These are phyloP conservation scores for Nephotettix cincticeps DNA, from an alignment of 1,140 invertebrate species.

Conservation along the genomic window DNA sequence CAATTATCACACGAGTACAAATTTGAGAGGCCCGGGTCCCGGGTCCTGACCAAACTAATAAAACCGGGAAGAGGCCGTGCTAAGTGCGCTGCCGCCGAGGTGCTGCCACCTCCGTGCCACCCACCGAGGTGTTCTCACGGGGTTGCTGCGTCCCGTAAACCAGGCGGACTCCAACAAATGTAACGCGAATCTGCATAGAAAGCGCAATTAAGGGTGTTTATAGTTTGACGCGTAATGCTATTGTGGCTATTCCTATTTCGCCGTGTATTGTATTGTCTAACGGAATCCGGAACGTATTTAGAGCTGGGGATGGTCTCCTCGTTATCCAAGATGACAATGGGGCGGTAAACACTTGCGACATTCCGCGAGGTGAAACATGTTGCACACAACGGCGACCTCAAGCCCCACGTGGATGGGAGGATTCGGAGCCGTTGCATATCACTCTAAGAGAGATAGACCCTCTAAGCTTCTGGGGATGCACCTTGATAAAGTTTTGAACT, in stretches of 20 bases:
- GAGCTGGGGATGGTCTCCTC: not conserved
- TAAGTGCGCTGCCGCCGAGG: not conserved
- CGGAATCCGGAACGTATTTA: not conserved
- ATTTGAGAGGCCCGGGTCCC: not conserved
- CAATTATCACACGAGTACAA: slow-evolving; percentile 18
- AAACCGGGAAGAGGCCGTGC: not conserved
- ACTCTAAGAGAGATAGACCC: too few relatives aligned
- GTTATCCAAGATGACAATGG: not conserved
- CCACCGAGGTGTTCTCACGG: slow-evolving; percentile 3
- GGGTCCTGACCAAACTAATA: slow-evolving; percentile 19
- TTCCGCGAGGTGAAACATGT: too few relatives aligned
- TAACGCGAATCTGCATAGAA: slow-evolving; percentile 16
- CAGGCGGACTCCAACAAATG: not conserved
- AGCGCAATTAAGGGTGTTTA: slow-evolving; percentile 16
- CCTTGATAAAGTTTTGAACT: too few relatives aligned
- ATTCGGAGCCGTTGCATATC: too few relatives aligned
- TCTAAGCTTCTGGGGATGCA: too few relatives aligned
- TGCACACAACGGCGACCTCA: too few relatives aligned
- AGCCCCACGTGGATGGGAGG: too few relatives aligned
- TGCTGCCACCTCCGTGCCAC: too few relatives aligned
- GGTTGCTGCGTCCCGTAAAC: slow-evolving; percentile 4
- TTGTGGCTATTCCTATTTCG: slow-evolving; percentile 11
- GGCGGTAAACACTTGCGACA: too few relatives aligned
- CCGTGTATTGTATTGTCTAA: slow-evolving; percentile 6
- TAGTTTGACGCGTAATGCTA: slow-evolving; percentile 13